These are phyloP conservation scores for Pangasianodon gigas DNA, from an alignment of 2,113 vertebrate species.

Conservation along the genomic window DNA sequence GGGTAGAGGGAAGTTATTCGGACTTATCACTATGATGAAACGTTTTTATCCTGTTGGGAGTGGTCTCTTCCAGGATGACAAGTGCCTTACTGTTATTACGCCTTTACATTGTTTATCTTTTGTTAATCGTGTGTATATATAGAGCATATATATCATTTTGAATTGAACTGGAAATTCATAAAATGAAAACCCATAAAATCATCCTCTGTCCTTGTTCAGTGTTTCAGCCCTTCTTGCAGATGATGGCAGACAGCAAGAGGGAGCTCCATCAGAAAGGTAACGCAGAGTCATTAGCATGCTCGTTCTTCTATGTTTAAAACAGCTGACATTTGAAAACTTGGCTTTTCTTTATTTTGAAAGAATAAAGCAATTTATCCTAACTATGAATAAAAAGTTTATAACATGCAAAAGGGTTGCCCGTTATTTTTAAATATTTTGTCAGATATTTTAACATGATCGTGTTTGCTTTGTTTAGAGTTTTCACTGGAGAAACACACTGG, in stretches of 20 bases:
- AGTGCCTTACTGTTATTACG: neutral
- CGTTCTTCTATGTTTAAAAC: neutral
- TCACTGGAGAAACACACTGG: conserved; percentile 57
- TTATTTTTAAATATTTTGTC: neutral
- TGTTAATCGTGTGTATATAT: neutral
- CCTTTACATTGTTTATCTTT: neutral
- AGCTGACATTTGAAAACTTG: neutral
- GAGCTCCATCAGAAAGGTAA: conserved; percentile 83
- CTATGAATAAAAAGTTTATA: neutral
- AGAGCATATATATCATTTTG: too few relatives aligned
- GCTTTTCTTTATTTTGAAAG: neutral
- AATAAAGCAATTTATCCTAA: neutral
- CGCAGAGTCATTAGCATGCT: neutral
- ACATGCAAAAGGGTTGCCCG: neutral
- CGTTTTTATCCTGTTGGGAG: neutral
- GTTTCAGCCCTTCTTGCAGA: conserved; percentile 86
- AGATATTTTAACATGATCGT: neutral
- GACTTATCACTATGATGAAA: neutral
- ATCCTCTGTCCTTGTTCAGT: conserved; percentile 68
- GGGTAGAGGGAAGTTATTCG: neutral
- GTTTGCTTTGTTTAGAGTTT: conserved; percentile 58
- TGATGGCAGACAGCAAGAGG: conserved; percentile 83
- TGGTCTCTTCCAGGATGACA: neutral
- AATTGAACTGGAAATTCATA: neutral
- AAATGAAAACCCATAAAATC: neutral